phyloP scores from a whole-genome alignment of 2,888 invertebrate genomes.

The Nomada fabriciana region DNA sequence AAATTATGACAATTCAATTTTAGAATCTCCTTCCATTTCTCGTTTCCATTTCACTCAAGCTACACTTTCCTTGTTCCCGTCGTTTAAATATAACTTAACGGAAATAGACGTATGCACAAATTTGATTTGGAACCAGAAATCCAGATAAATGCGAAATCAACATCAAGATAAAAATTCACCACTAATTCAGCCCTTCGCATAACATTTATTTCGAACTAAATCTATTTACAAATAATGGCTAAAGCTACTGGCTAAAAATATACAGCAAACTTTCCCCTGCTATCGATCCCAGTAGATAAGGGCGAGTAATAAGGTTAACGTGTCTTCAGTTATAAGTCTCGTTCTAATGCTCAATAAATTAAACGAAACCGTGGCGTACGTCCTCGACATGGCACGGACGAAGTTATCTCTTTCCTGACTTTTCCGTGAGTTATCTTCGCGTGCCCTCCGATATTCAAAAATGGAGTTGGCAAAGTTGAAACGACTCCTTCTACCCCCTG shows the following conservation, averaged over 20 bases:
- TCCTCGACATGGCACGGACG: constrained; percentile 26
- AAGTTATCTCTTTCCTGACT: constrained; percentile 43
- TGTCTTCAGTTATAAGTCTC: not conserved
- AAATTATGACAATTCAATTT: constrained; percentile 29
- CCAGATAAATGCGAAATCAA: no score
- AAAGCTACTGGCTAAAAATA: not conserved
- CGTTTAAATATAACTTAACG: no score
- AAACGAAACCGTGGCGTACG: constrained; percentile 14
- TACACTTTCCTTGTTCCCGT: not conserved
- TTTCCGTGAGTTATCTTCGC: constrained; percentile 50
- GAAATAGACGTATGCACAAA: no score
- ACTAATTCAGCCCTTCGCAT: no score
- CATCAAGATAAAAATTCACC: no score
- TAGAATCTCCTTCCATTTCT: not conserved
- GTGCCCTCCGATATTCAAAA: constrained; percentile 44
- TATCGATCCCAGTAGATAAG: not conserved
- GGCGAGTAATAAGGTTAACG: constrained; percentile 1
- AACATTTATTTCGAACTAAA: no score
- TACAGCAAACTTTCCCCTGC: not conserved
- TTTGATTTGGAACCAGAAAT: no score
- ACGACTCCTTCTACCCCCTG: constrained; percentile 28
- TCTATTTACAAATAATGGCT: not conserved
- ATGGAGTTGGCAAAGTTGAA: constrained; percentile 43
- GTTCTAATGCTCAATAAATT: constrained; percentile 27
- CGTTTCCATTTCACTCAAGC: not conserved